A percentile compares a stretch with the other conserved stretches of the same genome.
Evolutionary conservation across 2,797 vertebrate genomes (phyloP).

Genomic region (Carapus acus): DNA sequence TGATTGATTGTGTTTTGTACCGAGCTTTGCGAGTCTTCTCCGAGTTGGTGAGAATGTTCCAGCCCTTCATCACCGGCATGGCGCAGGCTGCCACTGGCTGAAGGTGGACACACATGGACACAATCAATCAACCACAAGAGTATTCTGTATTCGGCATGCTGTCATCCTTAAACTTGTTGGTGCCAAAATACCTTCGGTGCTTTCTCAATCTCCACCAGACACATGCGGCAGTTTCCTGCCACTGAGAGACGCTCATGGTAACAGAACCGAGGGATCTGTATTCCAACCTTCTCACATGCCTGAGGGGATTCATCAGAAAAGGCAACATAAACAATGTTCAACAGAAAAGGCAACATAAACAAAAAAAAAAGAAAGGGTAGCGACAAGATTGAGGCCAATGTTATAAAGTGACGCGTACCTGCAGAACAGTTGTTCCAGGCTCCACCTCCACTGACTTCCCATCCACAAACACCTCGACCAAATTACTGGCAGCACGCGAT

Average conservation of each 20-base stretch:
- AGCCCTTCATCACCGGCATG: conserved; percentile 99
- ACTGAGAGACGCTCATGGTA: conserved; percentile 96
- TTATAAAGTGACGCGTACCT: too few species aligned
- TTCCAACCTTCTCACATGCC: conserved; percentile 93
- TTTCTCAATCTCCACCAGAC: conserved; percentile 97
- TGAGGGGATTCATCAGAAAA: conserved; percentile 39
- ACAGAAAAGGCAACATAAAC: background rate
- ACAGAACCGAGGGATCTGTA: conserved; percentile 98
- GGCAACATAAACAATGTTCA: background rate
- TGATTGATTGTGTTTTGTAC: conserved; percentile 63
- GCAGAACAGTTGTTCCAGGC: conserved; percentile 92
- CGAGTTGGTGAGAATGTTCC: conserved; percentile 98
- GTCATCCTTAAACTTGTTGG: too few species aligned
- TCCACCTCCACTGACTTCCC: conserved; percentile 88
- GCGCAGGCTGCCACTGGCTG: conserved; percentile 97
- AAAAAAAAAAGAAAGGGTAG: too few species aligned
- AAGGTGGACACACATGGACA: too few species aligned
- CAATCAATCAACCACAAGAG: too few species aligned
- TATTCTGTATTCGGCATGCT: too few species aligned
- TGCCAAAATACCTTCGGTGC: conserved; percentile 72
- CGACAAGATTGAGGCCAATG: too few species aligned
- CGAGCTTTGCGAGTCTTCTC: conserved; percentile 97
- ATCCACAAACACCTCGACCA: conserved; percentile 97
- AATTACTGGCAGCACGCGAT: conserved; percentile 80
- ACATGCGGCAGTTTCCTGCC: conserved; percentile 98